Conservation (phyloP, 2,797 vertebrate species). For the Rhinella marina region DNA sequence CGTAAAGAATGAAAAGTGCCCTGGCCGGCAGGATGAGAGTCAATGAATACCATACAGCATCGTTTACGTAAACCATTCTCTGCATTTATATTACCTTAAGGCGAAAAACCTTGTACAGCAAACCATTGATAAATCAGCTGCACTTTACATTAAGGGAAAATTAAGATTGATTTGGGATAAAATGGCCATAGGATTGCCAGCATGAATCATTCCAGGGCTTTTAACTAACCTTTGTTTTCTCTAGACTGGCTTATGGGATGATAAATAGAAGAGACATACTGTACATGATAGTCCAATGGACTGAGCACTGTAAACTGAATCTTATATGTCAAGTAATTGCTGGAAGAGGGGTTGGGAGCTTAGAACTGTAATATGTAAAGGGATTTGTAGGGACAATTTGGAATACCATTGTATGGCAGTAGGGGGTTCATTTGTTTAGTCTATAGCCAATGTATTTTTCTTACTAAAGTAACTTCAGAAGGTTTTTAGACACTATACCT, state of each 20-base stretch:
- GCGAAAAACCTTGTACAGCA: neutral
- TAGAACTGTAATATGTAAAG: neutral
- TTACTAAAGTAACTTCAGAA: neutral
- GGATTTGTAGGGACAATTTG: neutral
- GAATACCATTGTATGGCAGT: neutral
- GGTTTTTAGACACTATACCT: neutral
- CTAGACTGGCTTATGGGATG: neutral
- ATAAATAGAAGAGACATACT: neutral
- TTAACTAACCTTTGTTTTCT: constrained; percentile 37
- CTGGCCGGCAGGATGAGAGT: neutral
- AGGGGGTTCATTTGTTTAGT: neutral
- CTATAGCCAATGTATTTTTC: neutral
- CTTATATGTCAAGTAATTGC: neutral
- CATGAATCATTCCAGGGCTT: neutral
- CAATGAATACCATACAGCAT: neutral
- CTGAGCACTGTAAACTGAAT: neutral
- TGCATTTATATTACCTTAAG: constrained; percentile 9
- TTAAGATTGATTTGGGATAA: constrained; percentile 41
- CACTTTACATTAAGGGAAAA: constrained; percentile 6
- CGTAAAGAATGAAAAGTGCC: neutral
- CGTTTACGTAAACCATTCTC: constrained; percentile 45
- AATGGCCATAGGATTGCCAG: neutral
- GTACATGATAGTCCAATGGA: neutral
- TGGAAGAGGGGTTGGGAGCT: neutral
- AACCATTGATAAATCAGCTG: constrained; percentile 23